phyloP scores from a whole-genome alignment of 2,113 vertebrate species.

The Setophaga petechia region DNA sequence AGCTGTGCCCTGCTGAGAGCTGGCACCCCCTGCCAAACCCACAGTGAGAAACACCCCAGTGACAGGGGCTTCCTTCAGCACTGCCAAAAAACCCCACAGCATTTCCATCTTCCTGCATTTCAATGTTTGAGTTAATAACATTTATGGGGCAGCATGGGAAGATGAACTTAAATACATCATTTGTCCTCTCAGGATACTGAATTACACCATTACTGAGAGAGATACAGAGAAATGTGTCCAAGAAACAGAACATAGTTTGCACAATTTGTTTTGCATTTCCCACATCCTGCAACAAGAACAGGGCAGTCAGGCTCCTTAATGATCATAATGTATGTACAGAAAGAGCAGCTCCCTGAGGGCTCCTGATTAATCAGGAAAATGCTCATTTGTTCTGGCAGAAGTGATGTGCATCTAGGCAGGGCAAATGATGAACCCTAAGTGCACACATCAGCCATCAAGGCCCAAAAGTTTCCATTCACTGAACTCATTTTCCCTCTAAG shows the following conservation, averaged over 20 bases:
- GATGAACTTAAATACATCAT: constrained; percentile 10
- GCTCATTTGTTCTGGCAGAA: constrained; percentile 47
- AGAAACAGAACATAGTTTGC: neutral
- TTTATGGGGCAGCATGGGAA: neutral
- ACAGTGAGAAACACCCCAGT: neutral
- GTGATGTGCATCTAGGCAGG: constrained; percentile 12
- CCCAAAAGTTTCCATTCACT: constrained; percentile 31
- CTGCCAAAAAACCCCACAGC: neutral
- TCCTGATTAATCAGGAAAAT: constrained; percentile 57
- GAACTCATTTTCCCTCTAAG: neutral
- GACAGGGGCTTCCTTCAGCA: neutral
- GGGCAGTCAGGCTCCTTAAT: constrained; percentile 23
- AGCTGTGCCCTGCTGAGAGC: neutral
- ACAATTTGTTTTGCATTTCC: constrained; percentile 36
- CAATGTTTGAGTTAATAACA: constrained; percentile 2
- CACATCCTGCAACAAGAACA: neutral
- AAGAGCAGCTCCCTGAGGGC: constrained; percentile 27
- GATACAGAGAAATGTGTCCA: constrained; percentile 20
- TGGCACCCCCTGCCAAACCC: neutral
- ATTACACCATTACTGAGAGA: neutral
- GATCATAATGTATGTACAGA: constrained; percentile 44
- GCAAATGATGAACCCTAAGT: constrained; percentile 21
- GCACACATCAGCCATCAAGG: neutral
- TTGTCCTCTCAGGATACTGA: neutral
- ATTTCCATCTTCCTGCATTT: neutral